Conservation (phyloP, 2,113 vertebrate species). For the Stercorarius parasiticus region DNA sequence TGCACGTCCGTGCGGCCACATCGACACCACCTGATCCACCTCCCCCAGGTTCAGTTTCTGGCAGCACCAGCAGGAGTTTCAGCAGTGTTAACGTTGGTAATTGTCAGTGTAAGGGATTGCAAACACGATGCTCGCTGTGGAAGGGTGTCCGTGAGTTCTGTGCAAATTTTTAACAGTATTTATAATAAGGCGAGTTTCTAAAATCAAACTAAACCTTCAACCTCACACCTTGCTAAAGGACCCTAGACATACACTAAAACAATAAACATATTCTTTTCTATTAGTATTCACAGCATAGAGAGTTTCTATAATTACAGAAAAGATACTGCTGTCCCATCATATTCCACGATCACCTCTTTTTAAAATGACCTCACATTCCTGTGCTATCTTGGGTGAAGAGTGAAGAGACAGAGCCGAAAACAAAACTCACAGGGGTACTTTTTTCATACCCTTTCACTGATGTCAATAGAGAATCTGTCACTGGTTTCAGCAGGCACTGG, state of each 20-base stretch:
- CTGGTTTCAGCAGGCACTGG: neutral
- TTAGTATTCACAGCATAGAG: neutral
- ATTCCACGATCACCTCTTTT: neutral
- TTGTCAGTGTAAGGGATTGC: neutral
- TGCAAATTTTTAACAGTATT: neutral
- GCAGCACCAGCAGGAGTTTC: neutral
- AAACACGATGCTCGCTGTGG: too few relatives aligned
- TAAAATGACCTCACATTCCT: accelerated
- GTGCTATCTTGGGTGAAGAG: neutral
- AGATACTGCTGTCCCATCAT: neutral
- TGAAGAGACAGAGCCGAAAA: neutral
- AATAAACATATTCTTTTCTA: neutral
- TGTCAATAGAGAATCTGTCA: neutral
- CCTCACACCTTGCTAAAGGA: neutral
- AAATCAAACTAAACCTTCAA: neutral
- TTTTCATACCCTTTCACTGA: neutral
- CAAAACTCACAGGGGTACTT: neutral
- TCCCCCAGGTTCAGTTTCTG: neutral
- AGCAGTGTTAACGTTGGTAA: neutral
- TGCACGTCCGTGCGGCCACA: accelerated
- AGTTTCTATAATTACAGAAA: neutral
- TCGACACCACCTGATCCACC: neutral
- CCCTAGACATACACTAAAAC: neutral
- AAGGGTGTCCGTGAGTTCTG: too few relatives aligned
- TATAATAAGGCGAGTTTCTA: neutral